Conservation (phyloP, 2,888 invertebrate species). For the Linnaemya vulpina region DNA sequence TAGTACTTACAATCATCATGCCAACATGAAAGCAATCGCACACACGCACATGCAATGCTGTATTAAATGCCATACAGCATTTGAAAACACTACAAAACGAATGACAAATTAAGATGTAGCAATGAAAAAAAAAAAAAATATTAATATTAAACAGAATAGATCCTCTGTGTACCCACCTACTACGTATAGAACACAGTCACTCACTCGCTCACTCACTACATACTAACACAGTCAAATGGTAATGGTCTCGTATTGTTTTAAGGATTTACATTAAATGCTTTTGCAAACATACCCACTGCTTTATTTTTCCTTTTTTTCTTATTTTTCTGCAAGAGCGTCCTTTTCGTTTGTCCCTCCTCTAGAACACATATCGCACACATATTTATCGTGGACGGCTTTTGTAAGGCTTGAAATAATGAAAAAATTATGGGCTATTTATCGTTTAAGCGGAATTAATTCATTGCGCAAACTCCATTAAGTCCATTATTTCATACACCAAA, state of each 20-base stretch:
- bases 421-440: slow-evolving; percentile 62
- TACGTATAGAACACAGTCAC: not conserved
- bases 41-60: slow-evolving; percentile 25
- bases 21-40: slow-evolving; percentile 52
- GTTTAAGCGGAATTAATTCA: slow-evolving; percentile 80
- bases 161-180: slow-evolving; percentile 59
- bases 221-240: slow-evolving; percentile 48
- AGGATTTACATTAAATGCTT: slow-evolving; percentile 72
- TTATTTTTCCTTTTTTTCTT: not conserved
- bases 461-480: slow-evolving; percentile 75
- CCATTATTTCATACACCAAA: slow-evolving; percentile 30
- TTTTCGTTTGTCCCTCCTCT: slow-evolving; percentile 32
- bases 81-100: slow-evolving; percentile 65
- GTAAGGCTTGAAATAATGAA: slow-evolving; percentile 36
- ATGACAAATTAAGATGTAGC: slow-evolving; percentile 67
- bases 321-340: slow-evolving; percentile 24
- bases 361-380: slow-evolving; percentile 25
- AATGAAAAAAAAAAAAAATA: slow-evolving; percentile 6
- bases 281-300: slow-evolving; percentile 63
- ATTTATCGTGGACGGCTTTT: not conserved
- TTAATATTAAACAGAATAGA: slow-evolving; percentile 41
- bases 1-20: slow-evolving; percentile 65
- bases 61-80: slow-evolving; percentile 35
- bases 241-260: slow-evolving; percentile 71
- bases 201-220: not conserved